Conservation (phyloP, 1,140 invertebrate species). For the Parapsyche elsis region DNA sequence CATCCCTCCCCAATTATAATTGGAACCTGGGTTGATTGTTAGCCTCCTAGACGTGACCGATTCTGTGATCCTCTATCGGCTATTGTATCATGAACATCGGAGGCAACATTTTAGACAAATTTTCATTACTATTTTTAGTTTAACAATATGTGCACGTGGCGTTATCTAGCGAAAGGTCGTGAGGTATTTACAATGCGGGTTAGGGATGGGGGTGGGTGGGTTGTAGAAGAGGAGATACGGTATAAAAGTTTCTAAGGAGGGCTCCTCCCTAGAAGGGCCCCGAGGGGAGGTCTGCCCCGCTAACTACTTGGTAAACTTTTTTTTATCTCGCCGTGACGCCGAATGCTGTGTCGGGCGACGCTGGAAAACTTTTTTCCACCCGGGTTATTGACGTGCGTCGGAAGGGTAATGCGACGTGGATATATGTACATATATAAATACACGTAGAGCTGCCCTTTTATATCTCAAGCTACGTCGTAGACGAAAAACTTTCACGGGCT, state of each 20-base stretch:
- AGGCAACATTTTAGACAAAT: too few species aligned
- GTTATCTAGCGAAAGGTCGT: background rate
- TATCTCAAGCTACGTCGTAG: too few species aligned
- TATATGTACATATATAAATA: too few species aligned
- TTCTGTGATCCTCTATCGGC: too few species aligned
- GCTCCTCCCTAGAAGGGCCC: slow-evolving; percentile 3
- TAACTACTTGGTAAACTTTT: slow-evolving; percentile 54
- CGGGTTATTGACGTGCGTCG: slow-evolving; percentile 50
- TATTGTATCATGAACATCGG: too few species aligned
- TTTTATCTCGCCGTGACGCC: slow-evolving; percentile 51
- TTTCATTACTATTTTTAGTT: too few species aligned
- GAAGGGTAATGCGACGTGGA: slow-evolving; percentile 43
- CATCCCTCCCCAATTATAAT: background rate
- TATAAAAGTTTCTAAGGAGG: slow-evolving; percentile 46
- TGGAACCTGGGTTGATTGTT: too few species aligned
- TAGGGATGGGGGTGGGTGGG: background rate
- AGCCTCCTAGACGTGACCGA: too few species aligned
- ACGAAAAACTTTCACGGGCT: too few species aligned
- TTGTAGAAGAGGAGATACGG: slow-evolving; percentile 40
- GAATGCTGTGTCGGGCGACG: slow-evolving; percentile 26
- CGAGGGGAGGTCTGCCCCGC: slow-evolving; percentile 4
- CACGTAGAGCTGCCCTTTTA: too few species aligned
- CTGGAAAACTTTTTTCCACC: slow-evolving; percentile 48
- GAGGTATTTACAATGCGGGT: background rate
- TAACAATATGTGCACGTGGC: background rate